Percentiles rank a stretch among this genome's conserved stretches.
phyloP scores from a whole-genome alignment of 1,140 invertebrate species.

The Pantala flavescens region DNA sequence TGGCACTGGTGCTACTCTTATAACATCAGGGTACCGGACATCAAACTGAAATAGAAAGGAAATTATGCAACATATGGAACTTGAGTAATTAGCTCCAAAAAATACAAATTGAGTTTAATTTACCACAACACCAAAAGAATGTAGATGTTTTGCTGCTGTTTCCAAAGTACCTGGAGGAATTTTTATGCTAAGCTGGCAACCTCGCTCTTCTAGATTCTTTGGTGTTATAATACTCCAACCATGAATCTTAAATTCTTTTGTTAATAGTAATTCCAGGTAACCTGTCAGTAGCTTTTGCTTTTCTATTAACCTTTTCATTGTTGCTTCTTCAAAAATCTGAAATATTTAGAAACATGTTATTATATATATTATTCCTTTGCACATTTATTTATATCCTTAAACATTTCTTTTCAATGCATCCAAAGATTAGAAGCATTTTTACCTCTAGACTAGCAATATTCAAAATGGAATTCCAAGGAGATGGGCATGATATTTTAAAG shows the following conservation, averaged over 20 bases:
- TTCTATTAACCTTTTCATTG: constrained; percentile 34
- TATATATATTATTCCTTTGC: too few species aligned
- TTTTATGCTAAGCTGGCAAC: constrained; percentile 39
- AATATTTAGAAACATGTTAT: background rate
- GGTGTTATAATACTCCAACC: constrained; percentile 42
- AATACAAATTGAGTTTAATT: background rate
- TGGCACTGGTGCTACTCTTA: background rate
- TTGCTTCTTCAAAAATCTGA: constrained; percentile 43
- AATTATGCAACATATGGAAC: background rate
- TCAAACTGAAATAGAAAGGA: background rate
- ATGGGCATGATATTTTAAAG: constrained; percentile 45
- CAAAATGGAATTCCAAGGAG: constrained; percentile 39
- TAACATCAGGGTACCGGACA: background rate
- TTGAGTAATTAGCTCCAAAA: background rate
- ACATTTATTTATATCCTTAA: too few species aligned
- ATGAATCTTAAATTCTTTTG: constrained; percentile 22
- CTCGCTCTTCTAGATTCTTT: constrained; percentile 38
- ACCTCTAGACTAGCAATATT: constrained; percentile 43
- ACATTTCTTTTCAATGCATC: too few species aligned
- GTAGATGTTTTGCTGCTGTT: background rate
- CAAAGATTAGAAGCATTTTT: constrained; percentile 17
- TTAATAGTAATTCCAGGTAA: constrained; percentile 42
- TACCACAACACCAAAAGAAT: background rate
- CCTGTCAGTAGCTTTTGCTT: constrained; percentile 46
- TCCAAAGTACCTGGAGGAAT: background rate